phyloP scores from a whole-genome alignment of 2,797 vertebrate species.

The Cheirogaleus major region DNA sequence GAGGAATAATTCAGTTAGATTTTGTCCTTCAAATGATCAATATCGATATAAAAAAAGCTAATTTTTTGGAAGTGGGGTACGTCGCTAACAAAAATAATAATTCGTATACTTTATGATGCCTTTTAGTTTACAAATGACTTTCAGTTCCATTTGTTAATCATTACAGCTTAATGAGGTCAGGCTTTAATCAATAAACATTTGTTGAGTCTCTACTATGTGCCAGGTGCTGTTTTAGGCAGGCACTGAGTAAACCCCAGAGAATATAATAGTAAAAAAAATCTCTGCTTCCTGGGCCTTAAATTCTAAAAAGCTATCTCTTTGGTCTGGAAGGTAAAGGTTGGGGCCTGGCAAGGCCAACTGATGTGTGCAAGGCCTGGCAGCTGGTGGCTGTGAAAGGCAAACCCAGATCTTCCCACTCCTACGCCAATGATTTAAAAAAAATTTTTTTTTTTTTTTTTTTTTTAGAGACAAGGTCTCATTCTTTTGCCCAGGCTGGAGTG shows the following conservation, averaged over 20 bases:
- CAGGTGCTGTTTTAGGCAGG: background rate
- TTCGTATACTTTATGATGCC: background rate
- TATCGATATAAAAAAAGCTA: background rate
- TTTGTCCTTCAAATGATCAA: background rate
- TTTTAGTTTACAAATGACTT: background rate
- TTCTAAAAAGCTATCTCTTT: background rate
- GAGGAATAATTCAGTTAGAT: background rate
- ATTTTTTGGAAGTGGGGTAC: background rate
- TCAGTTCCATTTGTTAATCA: background rate
- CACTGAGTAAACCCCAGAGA: background rate
- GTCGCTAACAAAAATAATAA: constrained; percentile 18
- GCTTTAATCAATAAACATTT: background rate
- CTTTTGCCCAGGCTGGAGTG: background rate
- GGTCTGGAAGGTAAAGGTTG: background rate
- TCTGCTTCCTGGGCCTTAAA: background rate
- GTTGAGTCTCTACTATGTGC: background rate
- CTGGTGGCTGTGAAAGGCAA: background rate
- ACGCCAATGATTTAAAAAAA: background rate
- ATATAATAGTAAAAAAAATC: background rate
- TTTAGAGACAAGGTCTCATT: background rate
- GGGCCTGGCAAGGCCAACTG: background rate
- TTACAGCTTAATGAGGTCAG: background rate
- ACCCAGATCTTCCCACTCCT: background rate
- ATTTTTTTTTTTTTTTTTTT: no score
- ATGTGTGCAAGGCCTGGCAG: background rate